These are phyloP conservation scores for Electrona antarctica DNA, from an alignment of 2,113 vertebrate genomes.

Conservation along the genomic window DNA sequence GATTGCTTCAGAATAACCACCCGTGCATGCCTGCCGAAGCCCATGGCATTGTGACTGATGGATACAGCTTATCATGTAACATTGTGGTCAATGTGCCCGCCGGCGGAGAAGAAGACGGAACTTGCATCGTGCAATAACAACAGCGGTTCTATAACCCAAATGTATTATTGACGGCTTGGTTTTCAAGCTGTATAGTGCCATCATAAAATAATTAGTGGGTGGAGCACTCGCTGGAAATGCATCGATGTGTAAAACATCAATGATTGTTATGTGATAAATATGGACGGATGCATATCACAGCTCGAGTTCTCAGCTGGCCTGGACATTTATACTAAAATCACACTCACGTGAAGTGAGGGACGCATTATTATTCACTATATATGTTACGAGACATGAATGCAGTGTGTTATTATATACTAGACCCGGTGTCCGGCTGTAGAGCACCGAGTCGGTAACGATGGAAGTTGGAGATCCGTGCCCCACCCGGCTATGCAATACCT, in stretches of 20 bases:
- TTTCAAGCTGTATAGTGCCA: slow-evolving; percentile 44
- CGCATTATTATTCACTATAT: too few relatives aligned
- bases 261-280: too few relatives aligned
- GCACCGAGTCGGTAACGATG: too few relatives aligned
- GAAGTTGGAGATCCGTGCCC: too few relatives aligned
- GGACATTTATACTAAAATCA: too few relatives aligned
- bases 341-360: too few relatives aligned
- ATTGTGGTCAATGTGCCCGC: slow-evolving; percentile 37
- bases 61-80: slow-evolving; percentile 71
- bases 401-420: too few relatives aligned
- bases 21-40: slow-evolving; percentile 55
- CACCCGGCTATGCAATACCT: too few relatives aligned
- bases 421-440: too few relatives aligned
- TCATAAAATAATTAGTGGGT: slow-evolving; percentile 27
- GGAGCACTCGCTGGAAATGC: slow-evolving; percentile 6
- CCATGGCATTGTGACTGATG: slow-evolving; percentile 65
- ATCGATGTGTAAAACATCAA: background rate
- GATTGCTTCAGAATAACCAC: slow-evolving; percentile 70
- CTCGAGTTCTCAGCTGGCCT: too few relatives aligned
- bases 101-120: slow-evolving; percentile 43
- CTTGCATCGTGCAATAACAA: slow-evolving; percentile 31
- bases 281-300: too few relatives aligned
- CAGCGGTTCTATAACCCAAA: background rate
- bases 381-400: too few relatives aligned
- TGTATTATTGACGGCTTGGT: slow-evolving; percentile 7